Percentiles rank a stretch among this genome's conserved stretches.
Evolutionary conservation across 2,888 invertebrate species (phyloP).

Genomic region (Ceramica pisi): DNA sequence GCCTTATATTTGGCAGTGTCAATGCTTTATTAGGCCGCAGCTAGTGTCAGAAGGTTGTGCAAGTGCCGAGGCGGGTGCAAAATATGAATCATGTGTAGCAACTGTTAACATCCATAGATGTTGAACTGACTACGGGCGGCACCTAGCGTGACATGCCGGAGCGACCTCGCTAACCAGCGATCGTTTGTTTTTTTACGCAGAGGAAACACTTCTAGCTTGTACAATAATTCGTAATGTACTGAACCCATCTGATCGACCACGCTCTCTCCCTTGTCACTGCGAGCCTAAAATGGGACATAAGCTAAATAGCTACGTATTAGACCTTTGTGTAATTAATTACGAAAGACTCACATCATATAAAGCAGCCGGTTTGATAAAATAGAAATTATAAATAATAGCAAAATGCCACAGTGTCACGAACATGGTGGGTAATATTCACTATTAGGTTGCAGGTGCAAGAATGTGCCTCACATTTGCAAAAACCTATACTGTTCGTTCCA

Average conservation of each 20-base stretch:
- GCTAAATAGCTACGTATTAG: not conserved
- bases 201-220: too few species aligned
- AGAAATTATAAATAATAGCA: slow-evolving; percentile 23
- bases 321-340: not conserved
- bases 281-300: too few species aligned
- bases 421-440: slow-evolving; percentile 25
- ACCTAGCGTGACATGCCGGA: too few species aligned
- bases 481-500: not conserved
- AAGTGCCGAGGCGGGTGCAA: too few species aligned
- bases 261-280: not conserved
- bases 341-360: slow-evolving; percentile 38
- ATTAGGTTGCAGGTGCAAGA: slow-evolving; percentile 1
- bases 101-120: too few species aligned
- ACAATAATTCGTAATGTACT: not conserved
- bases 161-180: too few species aligned
- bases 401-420: slow-evolving; percentile 4
- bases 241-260: too few species aligned
- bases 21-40: not conserved
- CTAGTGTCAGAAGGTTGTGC: too few species aligned
- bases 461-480: not conserved
- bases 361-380: slow-evolving; percentile 19
- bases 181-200: too few species aligned
- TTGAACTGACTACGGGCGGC: too few species aligned
- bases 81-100: too few species aligned
- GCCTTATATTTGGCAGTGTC: not conserved